Percentiles rank a stretch among this genome's conserved stretches.
Conservation (phyloP, 1,140 invertebrate species). For the Neomicropteryx cornuta region DNA sequence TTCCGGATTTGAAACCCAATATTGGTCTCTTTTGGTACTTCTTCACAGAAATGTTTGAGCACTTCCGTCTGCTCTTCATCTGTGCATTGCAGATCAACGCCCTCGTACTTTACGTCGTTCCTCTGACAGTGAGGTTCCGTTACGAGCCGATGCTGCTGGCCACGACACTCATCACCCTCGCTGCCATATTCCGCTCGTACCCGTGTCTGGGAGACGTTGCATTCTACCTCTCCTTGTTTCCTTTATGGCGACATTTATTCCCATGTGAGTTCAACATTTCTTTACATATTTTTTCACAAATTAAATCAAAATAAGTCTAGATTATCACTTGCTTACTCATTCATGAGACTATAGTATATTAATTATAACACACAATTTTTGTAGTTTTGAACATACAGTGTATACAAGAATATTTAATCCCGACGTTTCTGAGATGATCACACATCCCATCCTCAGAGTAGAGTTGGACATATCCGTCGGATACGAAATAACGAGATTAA, state of each 20-base stretch:
- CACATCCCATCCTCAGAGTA: too few relatives aligned
- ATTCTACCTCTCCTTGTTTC: conserved; percentile 81
- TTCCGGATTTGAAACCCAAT: conserved; percentile 92
- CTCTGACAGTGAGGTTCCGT: conserved; percentile 74
- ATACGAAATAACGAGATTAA: too few relatives aligned
- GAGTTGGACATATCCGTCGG: too few relatives aligned
- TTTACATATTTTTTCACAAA: too few relatives aligned
- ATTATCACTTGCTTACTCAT: too few relatives aligned
- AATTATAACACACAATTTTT: too few relatives aligned
- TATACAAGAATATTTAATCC: too few relatives aligned
- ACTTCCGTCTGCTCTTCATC: conserved; percentile 90
- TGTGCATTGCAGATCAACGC: conserved; percentile 96
- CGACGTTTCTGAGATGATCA: too few relatives aligned
- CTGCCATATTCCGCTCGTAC: conserved; percentile 93
- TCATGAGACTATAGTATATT: too few relatives aligned
- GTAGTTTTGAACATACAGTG: too few relatives aligned
- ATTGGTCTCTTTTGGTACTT: conserved; percentile 99
- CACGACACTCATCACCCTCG: conserved; percentile 72
- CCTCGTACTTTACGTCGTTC: conserved; percentile 79
- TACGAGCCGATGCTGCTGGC: conserved; percentile 80
- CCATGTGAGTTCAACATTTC: conserved; percentile 55
- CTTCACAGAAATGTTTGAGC: conserved; percentile 99
- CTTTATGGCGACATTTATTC: conserved; percentile 85
- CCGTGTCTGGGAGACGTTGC: conserved; percentile 91
- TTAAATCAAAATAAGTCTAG: too few relatives aligned